Base-by-base conservation (phyloP, 2,797 vertebrate species). In the Hybognathus amarus region DNA sequence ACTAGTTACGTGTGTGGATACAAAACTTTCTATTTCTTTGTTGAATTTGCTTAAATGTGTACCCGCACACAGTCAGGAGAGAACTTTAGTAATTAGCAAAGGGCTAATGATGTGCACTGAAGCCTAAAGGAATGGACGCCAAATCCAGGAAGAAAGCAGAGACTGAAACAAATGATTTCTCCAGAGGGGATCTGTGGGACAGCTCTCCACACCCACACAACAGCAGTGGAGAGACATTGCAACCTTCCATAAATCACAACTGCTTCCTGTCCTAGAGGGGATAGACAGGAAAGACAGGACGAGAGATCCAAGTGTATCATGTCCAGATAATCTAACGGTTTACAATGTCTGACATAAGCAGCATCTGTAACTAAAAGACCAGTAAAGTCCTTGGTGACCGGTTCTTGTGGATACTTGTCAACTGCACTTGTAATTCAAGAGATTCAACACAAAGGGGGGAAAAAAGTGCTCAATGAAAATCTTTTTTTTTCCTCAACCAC, bases 161-260 rank as follows among this genome's bases (percentile, higher is more conserved):
- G 70, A 56, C 38, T 59, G 69, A 83, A 86, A 63, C 56, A 80
- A 66, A 79, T 66, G 13, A 82, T 66, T 67, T 78, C 66, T 84
- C 42, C 40, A 42, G 75, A 73, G 82, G 11, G 5, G n/a, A 79
- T 52, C 33, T 59, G 56, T 70, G 52, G 56, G 38, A 86, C 38
- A 79, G 69, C 63, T 82, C 59, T 64, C 52, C 70, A 13, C 71
- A 18, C 73, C 80, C 67, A 69, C 83, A 81, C 85, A 83, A 63
- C 71, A 64, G 56, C 50, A 71, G 68, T 11, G 15, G 33, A 85
- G 56, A 83, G 66, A 77, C 80, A 83, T 66, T 8, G 24, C 74
- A 86, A 71, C 80, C 79, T 74, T 86, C 82, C 59, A 85, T 88
- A 85, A 85, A 88, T 88, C 77, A 88, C 64, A 83, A 38, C 47